Conservation (phyloP, 2,797 vertebrate species). For the Macropodus opercularis region DNA sequence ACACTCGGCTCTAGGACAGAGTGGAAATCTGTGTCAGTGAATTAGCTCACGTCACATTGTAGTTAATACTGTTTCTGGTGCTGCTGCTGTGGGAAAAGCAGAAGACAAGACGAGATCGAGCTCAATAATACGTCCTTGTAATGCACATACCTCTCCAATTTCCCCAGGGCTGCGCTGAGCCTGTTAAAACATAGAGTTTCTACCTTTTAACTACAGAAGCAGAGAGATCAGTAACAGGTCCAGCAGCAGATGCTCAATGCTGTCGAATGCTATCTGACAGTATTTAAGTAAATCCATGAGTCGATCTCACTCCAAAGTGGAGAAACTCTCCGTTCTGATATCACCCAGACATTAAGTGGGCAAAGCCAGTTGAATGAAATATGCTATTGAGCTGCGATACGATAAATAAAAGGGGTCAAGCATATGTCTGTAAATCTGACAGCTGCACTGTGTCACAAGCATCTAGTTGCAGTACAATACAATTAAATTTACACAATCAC, state of each 20-base stretch:
- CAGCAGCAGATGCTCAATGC: slow-evolving; percentile 40
- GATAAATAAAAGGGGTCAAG: background rate
- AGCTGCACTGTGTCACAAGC: too few species aligned
- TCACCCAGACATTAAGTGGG: background rate
- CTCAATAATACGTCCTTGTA: slow-evolving; percentile 59
- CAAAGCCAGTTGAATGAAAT: background rate
- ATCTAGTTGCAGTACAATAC: too few species aligned
- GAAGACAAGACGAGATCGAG: slow-evolving; percentile 41
- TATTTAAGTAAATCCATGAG: slow-evolving; percentile 50
- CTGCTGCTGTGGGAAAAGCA: slow-evolving; percentile 21
- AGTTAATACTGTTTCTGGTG: slow-evolving; percentile 24
- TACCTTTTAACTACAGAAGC: slow-evolving; percentile 66
- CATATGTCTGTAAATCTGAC: too few species aligned
- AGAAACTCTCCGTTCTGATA: background rate
- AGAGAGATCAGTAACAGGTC: slow-evolving; percentile 66
- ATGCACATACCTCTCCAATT: slow-evolving; percentile 68
- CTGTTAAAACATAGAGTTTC: slow-evolving; percentile 65
- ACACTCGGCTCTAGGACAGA: slow-evolving; percentile 50
- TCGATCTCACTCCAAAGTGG: background rate
- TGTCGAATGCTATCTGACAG: slow-evolving; percentile 44
- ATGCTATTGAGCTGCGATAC: background rate
- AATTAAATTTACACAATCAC: background rate
- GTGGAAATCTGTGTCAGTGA: slow-evolving; percentile 52
- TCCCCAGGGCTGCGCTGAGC: slow-evolving; percentile 56
- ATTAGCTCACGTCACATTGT: slow-evolving; percentile 55